A percentile compares a stretch with the other conserved stretches of the same genome.
Conservation (phyloP, 2,888 invertebrate species). For the Nephrotoma guestfalica region DNA sequence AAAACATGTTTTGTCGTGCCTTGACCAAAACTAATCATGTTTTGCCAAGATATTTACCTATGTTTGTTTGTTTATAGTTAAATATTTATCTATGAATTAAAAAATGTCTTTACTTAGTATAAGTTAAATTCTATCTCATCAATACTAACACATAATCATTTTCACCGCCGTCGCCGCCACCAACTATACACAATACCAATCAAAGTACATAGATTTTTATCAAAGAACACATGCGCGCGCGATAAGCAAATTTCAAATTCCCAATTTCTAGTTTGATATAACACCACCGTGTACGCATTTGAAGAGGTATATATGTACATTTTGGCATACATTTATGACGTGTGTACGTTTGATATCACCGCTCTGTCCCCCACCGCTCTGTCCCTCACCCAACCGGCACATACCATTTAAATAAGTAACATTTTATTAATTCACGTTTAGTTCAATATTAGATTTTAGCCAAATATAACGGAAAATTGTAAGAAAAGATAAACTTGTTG, state of each 20-base stretch:
- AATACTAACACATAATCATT: neutral
- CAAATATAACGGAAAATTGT: neutral
- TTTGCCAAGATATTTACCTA: neutral
- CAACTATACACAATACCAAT: neutral
- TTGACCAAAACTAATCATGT: neutral
- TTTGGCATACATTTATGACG: neutral
- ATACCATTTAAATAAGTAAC: neutral
- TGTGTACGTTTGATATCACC: neutral
- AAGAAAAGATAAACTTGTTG: neutral
- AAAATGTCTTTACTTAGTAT: neutral
- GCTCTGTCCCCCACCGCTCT: neutral
- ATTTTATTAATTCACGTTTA: neutral
- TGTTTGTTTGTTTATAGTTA: neutral
- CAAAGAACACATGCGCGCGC: neutral
- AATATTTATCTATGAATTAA: neutral
- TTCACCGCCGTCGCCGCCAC: neutral
- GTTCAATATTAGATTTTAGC: neutral
- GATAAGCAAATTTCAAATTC: neutral
- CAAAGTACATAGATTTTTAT: neutral
- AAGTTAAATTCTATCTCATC: neutral
- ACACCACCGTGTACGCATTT: neutral
- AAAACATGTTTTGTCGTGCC: neutral
- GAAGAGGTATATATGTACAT: too few species aligned
- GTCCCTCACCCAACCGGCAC: neutral
- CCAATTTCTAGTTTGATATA: neutral